Conservation (phyloP, 2,113 vertebrate species). For the Mastomys coucha region DNA sequence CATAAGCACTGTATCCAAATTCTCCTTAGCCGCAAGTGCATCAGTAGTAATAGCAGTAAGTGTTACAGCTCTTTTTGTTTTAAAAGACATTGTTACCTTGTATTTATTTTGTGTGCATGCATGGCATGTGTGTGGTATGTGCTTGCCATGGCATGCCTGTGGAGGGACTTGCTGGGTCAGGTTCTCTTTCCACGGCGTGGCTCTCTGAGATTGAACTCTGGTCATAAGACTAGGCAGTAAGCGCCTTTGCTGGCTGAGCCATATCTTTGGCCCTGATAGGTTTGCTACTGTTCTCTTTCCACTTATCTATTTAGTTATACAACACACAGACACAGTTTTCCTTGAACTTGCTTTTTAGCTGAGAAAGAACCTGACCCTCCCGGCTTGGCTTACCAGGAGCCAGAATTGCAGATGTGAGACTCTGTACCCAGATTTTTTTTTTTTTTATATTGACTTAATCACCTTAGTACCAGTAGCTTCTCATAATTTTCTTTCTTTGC, state of each 20-base stretch:
- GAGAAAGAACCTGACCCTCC: background rate
- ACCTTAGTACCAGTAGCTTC: background rate
- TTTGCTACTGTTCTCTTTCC: background rate
- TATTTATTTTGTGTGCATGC: background rate
- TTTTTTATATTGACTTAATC: background rate
- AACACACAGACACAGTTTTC: too few relatives aligned
- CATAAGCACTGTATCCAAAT: background rate
- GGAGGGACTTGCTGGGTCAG: background rate
- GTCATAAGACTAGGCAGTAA: background rate
- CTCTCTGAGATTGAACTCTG: background rate
- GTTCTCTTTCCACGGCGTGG: background rate
- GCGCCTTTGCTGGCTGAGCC: background rate
- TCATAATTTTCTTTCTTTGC: background rate
- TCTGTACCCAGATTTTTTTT: background rate
- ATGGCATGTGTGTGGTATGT: background rate
- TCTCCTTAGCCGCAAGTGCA: background rate
- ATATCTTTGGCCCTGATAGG: background rate
- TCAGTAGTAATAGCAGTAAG: background rate
- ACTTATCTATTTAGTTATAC: background rate
- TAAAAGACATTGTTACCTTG: background rate
- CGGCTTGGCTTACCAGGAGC: background rate
- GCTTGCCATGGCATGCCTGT: background rate
- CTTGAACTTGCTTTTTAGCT: background rate
- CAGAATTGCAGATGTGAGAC: background rate
- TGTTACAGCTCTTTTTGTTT: background rate